Evolutionary conservation across 2,888 invertebrate genomes (phyloP).

Genomic region (Coleophora flavipennella): DNA sequence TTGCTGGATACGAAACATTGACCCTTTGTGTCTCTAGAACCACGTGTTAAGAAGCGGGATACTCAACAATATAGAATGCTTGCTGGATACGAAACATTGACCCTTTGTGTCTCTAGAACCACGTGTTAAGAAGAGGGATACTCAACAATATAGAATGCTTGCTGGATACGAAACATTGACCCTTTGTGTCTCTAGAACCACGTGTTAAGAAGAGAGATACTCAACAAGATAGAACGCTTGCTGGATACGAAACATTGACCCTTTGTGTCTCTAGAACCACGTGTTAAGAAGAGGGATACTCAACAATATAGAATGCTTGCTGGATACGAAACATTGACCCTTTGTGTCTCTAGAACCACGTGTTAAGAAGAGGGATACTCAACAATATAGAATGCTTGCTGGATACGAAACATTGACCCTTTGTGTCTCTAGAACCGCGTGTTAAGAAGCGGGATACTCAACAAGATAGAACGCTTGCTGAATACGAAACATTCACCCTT

Average conservation of each 20-base stretch:
- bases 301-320: not conserved
- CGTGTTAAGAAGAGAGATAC: too few relatives aligned
- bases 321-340: constrained; percentile 26
- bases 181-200: constrained; percentile 35
- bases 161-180: constrained; percentile 22
- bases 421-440: constrained; percentile 29
- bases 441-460: too few relatives aligned
- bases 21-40: constrained; percentile 38
- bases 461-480: not conserved
- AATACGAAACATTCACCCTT: constrained; percentile 31
- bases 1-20: constrained; percentile 18
- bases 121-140: too few relatives aligned
- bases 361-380: too few relatives aligned
- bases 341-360: constrained; percentile 32
- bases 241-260: constrained; percentile 24
- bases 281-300: too few relatives aligned
- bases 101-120: constrained; percentile 37
- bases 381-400: not conserved
- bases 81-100: constrained; percentile 21
- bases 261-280: constrained; percentile 34
- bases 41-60: too few relatives aligned
- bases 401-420: constrained; percentile 29
- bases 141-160: constrained; percentile 1
- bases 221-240: constrained; percentile 1
- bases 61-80: constrained; percentile 2